Evolutionary conservation across 1,140 invertebrate species (phyloP), one percentile per base, ranked within the genome.

Genomic region (Nephila pilipes): DNA sequence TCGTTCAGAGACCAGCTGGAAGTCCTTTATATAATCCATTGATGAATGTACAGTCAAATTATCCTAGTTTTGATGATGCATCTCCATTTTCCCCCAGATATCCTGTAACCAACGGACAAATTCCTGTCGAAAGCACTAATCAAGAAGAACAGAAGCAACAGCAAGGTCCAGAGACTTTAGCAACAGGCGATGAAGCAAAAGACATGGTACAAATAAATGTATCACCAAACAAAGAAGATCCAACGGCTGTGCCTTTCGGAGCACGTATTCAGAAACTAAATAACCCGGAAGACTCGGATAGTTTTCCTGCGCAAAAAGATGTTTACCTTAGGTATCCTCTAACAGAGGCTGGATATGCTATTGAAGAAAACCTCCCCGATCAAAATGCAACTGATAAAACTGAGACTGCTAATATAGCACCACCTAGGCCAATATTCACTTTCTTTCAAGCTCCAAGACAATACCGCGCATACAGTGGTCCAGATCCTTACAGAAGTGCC

Each of bases 281-380:
- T 75, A 55, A 36, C 5, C 55, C 4, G 1, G 25, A 75, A 36
- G 8, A 8, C 4, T 81, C 69, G 29, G 36, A 46, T n/a, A n/a
- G 55, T 14, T 88, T 88, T 12, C 25, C 58, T 20, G 18, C n/a
- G 4, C 89, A 81, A 54, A n/a, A 22, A 18, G 60, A 93, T 29
- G 83, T 93, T 12, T 93, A 65, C 46, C 63, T 93, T 3, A 88
- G 87, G 5, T 93, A 93, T 36, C 92, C 92, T 10, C 54, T 79
- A 8, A 88, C 22, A 6, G 85, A 93, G 65, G 92, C 92, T 6
- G 92, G 92, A 0, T 93, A 93, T 32, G 92, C 92, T n/a, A 89
- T 75, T 10, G 85, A 93, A 83, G 92, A 93, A 63, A 88, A 22
- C 55, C 38, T 93, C 2, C 92, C 92, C 5, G 29, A 38, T 38